phyloP scores from a whole-genome alignment of 1,140 invertebrate species.

The Dolichoris vasculosae region DNA sequence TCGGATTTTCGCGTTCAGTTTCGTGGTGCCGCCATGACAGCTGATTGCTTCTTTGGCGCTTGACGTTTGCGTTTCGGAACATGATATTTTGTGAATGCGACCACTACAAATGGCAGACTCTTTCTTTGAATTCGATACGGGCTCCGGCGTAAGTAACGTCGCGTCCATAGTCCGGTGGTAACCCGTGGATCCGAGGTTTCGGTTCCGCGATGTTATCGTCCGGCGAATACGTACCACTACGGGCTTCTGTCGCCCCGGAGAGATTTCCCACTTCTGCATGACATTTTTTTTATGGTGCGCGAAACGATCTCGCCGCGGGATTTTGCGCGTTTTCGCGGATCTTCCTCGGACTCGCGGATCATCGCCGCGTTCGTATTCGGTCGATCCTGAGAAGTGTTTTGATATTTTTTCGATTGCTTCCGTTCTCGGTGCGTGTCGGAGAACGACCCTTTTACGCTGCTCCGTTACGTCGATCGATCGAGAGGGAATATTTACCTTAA shows the following conservation, averaged over 20 bases:
- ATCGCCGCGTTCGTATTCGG: background rate
- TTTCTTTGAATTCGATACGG: slow-evolving; percentile 87
- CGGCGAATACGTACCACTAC: background rate
- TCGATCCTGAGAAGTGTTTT: slow-evolving; percentile 12
- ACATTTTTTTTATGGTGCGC: background rate
- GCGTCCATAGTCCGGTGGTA: background rate
- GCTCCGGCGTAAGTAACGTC: slow-evolving; percentile 79
- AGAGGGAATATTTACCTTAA: background rate
- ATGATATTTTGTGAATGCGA: slow-evolving; percentile 81
- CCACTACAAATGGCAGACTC: slow-evolving; percentile 87
- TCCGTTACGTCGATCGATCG: background rate
- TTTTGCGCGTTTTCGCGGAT: background rate
- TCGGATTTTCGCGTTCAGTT: slow-evolving; percentile 12
- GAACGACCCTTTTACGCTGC: slow-evolving; percentile 29
- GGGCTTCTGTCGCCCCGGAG: background rate
- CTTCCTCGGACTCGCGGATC: background rate
- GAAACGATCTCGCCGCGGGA: background rate
- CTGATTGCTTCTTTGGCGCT: slow-evolving; percentile 64
- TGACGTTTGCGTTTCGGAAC: slow-evolving; percentile 64
- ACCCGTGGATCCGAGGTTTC: background rate
- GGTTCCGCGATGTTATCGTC: slow-evolving; percentile 13
- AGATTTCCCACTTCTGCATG: background rate
- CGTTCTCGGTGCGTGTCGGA: slow-evolving; percentile 15
- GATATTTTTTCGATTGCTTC: slow-evolving; percentile 7
- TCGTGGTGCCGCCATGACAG: slow-evolving; percentile 68